Evolutionary conservation across 2,113 vertebrate genomes (phyloP).

Genomic region (Phainopepla nitens): DNA sequence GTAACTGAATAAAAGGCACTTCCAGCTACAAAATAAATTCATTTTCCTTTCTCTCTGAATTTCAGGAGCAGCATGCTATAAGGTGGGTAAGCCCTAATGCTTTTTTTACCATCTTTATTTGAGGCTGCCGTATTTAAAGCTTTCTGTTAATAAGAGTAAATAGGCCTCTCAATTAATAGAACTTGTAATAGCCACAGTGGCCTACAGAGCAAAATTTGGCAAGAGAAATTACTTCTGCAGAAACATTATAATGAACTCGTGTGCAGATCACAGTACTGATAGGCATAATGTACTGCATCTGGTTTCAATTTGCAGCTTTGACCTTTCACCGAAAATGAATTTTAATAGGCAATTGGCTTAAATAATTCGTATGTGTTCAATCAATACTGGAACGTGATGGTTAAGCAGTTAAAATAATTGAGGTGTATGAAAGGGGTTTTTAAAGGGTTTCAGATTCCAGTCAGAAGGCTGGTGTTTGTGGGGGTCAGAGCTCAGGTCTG

Average conservation of each 20-base stretch:
- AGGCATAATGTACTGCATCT: slow-evolving; percentile 32
- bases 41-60: background rate
- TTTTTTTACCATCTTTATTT: background rate
- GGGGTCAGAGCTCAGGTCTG: background rate
- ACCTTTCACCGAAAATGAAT: slow-evolving; percentile 49
- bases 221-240: slow-evolving; percentile 11
- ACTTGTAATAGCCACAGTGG: background rate
- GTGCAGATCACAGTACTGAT: slow-evolving; percentile 31
- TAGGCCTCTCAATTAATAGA: slow-evolving; percentile 18
- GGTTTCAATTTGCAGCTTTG: slow-evolving; percentile 50
- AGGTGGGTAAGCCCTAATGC: background rate
- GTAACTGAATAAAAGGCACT: background rate
- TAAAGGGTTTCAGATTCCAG: background rate
- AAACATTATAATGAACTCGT: slow-evolving; percentile 27
- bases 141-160: background rate
- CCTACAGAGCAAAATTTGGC: background rate
- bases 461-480: background rate
- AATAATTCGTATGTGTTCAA: slow-evolving; percentile 40
- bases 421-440: background rate
- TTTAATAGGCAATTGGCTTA: slow-evolving; percentile 65
- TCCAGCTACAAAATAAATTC: background rate
- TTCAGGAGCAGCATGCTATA: background rate
- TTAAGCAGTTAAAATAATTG: slow-evolving; percentile 47
- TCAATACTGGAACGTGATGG: slow-evolving; percentile 16
- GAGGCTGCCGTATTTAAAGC: background rate